Conservation (phyloP, 2,888 invertebrate genomes). For the Apamea monoglypha region DNA sequence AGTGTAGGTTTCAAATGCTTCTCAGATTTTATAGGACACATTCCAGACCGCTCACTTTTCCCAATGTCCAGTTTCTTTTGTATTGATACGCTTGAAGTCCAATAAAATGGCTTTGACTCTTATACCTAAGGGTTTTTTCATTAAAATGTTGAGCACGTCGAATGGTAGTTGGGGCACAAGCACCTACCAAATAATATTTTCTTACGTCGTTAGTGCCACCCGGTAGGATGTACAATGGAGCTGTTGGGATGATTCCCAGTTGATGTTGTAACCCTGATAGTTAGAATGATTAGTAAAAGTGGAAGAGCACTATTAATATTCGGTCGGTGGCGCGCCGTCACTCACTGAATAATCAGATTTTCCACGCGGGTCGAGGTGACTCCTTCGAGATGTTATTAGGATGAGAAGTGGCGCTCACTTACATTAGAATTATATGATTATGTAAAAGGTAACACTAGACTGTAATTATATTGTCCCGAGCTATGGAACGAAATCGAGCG, state of each 20-base stretch:
- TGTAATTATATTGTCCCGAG: constrained; percentile 47
- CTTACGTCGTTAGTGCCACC: constrained; percentile 71
- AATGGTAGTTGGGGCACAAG: constrained; percentile 69
- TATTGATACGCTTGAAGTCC: constrained; percentile 59
- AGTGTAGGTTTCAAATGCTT: constrained; percentile 43
- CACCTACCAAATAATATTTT: constrained; percentile 73
- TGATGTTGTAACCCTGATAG: constrained; percentile 75
- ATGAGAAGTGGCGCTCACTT: constrained; percentile 64
- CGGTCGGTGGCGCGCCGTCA: constrained; percentile 76
- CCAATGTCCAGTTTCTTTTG: constrained; percentile 57
- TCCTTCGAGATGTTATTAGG: constrained; percentile 75
- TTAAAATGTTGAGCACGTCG: constrained; percentile 60
- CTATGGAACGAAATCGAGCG: constrained; percentile 39
- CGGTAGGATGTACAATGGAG: constrained; percentile 77
- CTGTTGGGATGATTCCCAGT: constrained; percentile 75
- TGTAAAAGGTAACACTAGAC: constrained; percentile 52
- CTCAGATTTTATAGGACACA: constrained; percentile 58
- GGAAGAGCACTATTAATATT: constrained; percentile 80
- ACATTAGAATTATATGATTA: constrained; percentile 64
- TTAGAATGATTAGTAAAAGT: constrained; percentile 77
- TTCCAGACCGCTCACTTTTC: constrained; percentile 47
- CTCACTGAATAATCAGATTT: constrained; percentile 82
- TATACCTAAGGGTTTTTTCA: constrained; percentile 57
- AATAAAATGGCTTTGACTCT: constrained; percentile 67
- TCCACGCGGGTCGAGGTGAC: constrained; percentile 74